Conservation (phyloP, 2,888 invertebrate genomes). For the Cosmia trapezina region DNA sequence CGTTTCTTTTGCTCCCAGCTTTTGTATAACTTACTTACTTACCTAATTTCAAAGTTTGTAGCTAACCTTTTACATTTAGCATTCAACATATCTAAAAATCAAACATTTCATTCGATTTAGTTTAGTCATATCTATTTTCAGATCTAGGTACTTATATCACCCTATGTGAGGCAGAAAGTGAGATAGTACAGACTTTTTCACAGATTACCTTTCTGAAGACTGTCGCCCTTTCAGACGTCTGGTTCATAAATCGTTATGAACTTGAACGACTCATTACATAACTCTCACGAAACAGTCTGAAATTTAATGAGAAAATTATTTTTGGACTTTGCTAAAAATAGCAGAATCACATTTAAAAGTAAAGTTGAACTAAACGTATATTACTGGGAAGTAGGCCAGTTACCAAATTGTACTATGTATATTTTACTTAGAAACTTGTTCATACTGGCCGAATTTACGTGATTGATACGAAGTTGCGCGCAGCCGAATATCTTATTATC, state of each 20-base stretch:
- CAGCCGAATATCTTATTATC: slow-evolving; percentile 53
- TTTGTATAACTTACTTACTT: slow-evolving; percentile 13
- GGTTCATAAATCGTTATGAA: not conserved
- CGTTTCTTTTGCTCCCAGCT: slow-evolving; percentile 9
- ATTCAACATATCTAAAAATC: not conserved
- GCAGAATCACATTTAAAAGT: not conserved
- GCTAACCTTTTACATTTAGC: not conserved
- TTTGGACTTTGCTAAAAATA: not conserved
- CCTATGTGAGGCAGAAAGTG: not conserved
- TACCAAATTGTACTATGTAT: slow-evolving; percentile 23
- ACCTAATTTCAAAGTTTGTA: slow-evolving; percentile 14
- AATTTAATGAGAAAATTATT: not conserved
- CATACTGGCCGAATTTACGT: slow-evolving; percentile 35
- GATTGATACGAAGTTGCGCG: slow-evolving; percentile 54
- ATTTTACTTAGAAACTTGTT: slow-evolving; percentile 38
- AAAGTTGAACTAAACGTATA: not conserved
- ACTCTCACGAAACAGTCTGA: not conserved
- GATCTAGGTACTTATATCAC: too few relatives aligned
- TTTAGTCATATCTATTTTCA: not conserved
- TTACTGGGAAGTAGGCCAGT: not conserved
- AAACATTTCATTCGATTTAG: slow-evolving; percentile 2
- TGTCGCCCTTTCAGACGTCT: not conserved
- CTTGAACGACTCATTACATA: not conserved
- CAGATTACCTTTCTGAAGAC: not conserved
- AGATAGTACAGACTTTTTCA: not conserved